Conservation (phyloP, 2,113 vertebrate genomes). For the Cisticola juncidis region DNA sequence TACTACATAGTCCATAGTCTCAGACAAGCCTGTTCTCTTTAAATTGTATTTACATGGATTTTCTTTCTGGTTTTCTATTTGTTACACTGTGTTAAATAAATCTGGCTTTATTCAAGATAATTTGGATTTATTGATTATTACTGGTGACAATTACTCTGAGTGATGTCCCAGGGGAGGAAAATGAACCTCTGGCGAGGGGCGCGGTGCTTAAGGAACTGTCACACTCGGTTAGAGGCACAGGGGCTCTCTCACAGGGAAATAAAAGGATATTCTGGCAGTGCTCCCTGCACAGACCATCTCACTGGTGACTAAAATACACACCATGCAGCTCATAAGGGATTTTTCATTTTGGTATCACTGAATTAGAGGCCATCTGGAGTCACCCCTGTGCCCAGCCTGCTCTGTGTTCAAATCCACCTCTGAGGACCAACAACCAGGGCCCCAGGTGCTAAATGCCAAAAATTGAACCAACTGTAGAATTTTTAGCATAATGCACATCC, state of each 20-base stretch:
- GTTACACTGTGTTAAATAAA: conserved; percentile 68
- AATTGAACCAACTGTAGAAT: background rate
- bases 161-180: conserved; percentile 46
- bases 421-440: background rate
- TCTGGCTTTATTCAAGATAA: conserved; percentile 69
- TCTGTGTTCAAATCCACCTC: background rate
- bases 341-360: background rate
- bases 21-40: conserved; percentile 36
- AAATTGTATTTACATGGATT: conserved; percentile 69
- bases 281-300: background rate
- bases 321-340: background rate
- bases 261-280: background rate
- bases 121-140: conserved; percentile 70
- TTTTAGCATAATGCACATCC: background rate
- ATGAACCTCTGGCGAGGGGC: conserved; percentile 33
- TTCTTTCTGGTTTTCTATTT: conserved; percentile 68
- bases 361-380: background rate
- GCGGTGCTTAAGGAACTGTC: background rate
- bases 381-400: too few species aligned
- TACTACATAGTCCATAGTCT: background rate
- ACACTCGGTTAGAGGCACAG: background rate
- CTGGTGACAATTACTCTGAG: conserved; percentile 57
- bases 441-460: background rate
- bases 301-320: background rate
- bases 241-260: background rate